phyloP scores from a whole-genome alignment of 2,113 vertebrate genomes.

The Heloderma charlesbogerti region DNA sequence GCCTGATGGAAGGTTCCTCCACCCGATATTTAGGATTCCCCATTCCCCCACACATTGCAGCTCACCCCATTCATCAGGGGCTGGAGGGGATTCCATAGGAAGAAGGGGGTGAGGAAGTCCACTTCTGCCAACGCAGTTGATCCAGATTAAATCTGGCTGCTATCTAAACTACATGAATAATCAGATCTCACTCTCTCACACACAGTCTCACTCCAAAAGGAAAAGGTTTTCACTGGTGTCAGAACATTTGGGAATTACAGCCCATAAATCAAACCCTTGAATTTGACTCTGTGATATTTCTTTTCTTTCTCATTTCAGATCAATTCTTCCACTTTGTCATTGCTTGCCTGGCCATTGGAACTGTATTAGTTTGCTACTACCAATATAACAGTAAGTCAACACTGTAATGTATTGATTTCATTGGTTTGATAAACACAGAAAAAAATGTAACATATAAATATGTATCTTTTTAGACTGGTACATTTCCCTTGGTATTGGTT shows the following conservation, averaged over 20 bases:
- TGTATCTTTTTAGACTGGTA: conserved; percentile 76
- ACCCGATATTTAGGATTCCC: no score
- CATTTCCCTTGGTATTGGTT: conserved; percentile 78
- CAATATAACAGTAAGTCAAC: conserved; percentile 78
- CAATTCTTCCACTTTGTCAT: conserved; percentile 92
- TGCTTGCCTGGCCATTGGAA: conserved; percentile 86
- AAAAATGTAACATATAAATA: conserved; percentile 4
- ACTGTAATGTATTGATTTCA: background rate
- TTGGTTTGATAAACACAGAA: background rate
- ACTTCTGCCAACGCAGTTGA: no score
- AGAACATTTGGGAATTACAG: background rate
- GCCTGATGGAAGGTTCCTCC: no score
- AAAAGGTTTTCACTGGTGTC: background rate
- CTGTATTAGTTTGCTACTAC: conserved; percentile 79
- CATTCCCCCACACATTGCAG: no score
- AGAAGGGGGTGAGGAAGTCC: no score
- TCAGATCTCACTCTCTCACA: background rate
- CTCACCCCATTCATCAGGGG: no score
- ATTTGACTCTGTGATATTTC: background rate
- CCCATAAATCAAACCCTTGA: background rate
- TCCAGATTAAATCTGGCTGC: background rate
- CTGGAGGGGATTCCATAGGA: no score
- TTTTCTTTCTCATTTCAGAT: conserved; percentile 78
- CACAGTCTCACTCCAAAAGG: background rate
- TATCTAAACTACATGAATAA: background rate